Evolutionary conservation across 2,888 invertebrate species (phyloP).

Genomic region (Scelioninae gen. 1): DNA sequence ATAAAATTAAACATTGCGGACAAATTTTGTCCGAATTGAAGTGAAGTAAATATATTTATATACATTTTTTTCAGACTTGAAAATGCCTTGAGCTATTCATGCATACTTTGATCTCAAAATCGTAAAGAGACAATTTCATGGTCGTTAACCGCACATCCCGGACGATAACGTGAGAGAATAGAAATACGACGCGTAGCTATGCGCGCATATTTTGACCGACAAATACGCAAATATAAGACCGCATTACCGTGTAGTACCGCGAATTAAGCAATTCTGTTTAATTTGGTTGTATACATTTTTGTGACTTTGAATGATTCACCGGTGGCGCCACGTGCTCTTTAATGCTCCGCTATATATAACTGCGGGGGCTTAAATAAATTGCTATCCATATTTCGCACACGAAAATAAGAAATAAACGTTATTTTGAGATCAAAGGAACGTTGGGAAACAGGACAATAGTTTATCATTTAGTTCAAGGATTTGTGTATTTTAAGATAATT

Average conservation of each 20-base stretch:
- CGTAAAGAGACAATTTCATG: slow-evolving; percentile 72
- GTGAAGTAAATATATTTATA: not conserved
- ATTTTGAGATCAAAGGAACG: slow-evolving; percentile 46
- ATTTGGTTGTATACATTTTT: slow-evolving; percentile 58
- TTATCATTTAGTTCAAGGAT: no score
- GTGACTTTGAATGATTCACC: slow-evolving; percentile 72
- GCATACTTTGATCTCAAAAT: slow-evolving; percentile 65
- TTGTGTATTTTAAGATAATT: no score
- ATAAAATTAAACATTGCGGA: not conserved
- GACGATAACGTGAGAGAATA: slow-evolving; percentile 69
- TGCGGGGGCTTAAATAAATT: slow-evolving; percentile 34
- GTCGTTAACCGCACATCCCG: slow-evolving; percentile 70
- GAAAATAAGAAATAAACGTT: slow-evolving; percentile 42
- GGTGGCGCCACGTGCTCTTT: slow-evolving; percentile 64
- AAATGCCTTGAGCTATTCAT: slow-evolving; percentile 44
- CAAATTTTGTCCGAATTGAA: no score
- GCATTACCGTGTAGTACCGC: slow-evolving; percentile 41
- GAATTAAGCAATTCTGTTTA: slow-evolving; percentile 60
- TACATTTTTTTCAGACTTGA: slow-evolving; percentile 2
- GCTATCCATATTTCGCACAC: slow-evolving; percentile 43
- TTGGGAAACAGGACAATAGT: not conserved
- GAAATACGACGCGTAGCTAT: slow-evolving; percentile 45
- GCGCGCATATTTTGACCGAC: slow-evolving; percentile 35
- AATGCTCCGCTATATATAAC: slow-evolving; percentile 51
- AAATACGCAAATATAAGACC: slow-evolving; percentile 49